Evolutionary conservation across 2,113 vertebrate genomes (phyloP).

Genomic region (Muscicapa adusta): DNA sequence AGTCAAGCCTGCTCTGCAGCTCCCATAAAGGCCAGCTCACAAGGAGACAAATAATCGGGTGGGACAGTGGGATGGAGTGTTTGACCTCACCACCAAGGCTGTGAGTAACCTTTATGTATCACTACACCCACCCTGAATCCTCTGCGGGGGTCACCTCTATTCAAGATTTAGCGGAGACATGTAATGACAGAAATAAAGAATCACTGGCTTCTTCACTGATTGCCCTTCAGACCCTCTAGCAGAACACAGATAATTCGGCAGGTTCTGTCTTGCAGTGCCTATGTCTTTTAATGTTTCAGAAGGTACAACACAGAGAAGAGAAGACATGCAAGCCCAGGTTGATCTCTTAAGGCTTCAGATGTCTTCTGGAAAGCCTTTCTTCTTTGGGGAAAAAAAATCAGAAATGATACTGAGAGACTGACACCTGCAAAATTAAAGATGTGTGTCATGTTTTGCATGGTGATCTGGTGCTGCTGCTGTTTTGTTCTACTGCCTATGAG

Average conservation of each 20-base stretch:
- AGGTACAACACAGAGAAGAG: neutral
- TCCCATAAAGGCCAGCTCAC: neutral
- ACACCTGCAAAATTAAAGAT: neutral
- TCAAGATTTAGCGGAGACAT: neutral
- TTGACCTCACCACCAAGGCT: neutral
- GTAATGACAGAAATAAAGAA: neutral
- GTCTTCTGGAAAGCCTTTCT: neutral
- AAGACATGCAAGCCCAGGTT: neutral
- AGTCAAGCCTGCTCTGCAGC: neutral
- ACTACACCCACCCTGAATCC: neutral
- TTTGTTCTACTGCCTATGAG: neutral
- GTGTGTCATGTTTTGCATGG: neutral
- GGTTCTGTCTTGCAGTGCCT: neutral
- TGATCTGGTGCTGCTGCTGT: neutral
- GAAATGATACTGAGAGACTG: neutral
- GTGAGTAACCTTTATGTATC: neutral
- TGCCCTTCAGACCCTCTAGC: neutral
- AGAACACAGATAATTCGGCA: neutral
- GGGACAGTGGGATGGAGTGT: too few species aligned
- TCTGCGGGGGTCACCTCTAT: accelerated
- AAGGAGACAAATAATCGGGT: accelerated
- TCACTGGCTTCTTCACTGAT: neutral
- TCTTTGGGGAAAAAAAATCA: neutral
- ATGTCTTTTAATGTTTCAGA: neutral
- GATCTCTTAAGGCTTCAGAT: neutral